Evolutionary conservation across 1,140 invertebrate genomes (phyloP).

Genomic region (Drosophila sucinea): DNA sequence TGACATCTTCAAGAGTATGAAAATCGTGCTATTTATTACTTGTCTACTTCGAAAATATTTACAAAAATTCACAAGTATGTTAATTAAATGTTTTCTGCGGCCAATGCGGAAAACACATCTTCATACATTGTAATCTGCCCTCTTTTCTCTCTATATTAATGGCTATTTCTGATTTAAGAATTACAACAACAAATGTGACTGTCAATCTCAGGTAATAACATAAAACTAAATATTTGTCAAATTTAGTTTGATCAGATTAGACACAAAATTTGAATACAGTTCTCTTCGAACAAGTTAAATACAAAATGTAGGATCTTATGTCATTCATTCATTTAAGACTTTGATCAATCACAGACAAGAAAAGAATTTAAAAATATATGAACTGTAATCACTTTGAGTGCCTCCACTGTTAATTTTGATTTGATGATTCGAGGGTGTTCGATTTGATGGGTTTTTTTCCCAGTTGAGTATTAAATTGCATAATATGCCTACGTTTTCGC

Average conservation of each 20-base stretch:
- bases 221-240: too few species aligned
- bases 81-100: neutral
- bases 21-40: too few species aligned
- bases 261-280: too few species aligned
- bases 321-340: too few species aligned
- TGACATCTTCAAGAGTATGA: too few species aligned
- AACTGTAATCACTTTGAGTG: neutral
- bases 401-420: neutral
- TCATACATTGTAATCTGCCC: neutral
- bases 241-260: too few species aligned
- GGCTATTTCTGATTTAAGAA: too few species aligned
- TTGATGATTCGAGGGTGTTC: neutral
- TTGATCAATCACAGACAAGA: too few species aligned
- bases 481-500: conserved; percentile 61
- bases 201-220: neutral
- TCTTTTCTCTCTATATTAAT: neutral
- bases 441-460: conserved; percentile 9
- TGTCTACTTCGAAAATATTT: neutral
- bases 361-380: too few species aligned
- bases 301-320: too few species aligned
- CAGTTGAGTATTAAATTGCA: conserved; percentile 50
- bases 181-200: neutral
- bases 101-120: neutral
- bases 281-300: too few species aligned
- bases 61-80: neutral